A percentile compares a stretch with the other conserved stretches of the same genome.
phyloP scores from a whole-genome alignment of 2,797 vertebrate species.

The Pipistrellus kuhlii region DNA sequence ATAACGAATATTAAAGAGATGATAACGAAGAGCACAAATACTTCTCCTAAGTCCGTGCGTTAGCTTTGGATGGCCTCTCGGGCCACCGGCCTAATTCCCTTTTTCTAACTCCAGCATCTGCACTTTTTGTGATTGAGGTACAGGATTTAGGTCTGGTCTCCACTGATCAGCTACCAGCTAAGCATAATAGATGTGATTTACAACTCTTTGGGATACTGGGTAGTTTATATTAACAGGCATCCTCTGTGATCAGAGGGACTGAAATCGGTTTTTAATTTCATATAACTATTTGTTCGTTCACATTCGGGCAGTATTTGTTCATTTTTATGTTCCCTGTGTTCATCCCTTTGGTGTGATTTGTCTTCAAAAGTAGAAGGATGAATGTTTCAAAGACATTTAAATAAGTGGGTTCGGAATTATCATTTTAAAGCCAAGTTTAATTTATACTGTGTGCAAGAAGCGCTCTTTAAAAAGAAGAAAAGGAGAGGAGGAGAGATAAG shows the following conservation, averaged over 20 bases:
- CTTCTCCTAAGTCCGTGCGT: background rate
- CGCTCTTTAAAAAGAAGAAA: background rate
- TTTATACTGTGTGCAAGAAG: constrained; percentile 34
- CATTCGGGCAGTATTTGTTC: background rate
- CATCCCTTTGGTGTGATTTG: background rate
- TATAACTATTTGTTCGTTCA: background rate
- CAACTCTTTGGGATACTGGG: background rate
- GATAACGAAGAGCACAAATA: background rate
- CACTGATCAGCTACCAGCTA: background rate
- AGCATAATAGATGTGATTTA: background rate
- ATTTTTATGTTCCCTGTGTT: background rate
- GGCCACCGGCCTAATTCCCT: background rate
- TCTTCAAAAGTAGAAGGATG: constrained; percentile 8
- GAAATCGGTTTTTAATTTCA: background rate
- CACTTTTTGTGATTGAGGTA: background rate
- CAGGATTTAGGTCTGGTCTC: background rate
- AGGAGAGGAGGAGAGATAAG: background rate
- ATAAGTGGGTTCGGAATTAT: constrained; percentile 42
- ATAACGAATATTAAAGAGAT: background rate
- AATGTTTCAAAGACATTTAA: constrained; percentile 32
- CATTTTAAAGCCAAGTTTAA: constrained; percentile 61
- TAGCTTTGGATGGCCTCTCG: background rate
- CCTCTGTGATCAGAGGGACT: background rate
- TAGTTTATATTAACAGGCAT: background rate
- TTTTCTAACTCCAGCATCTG: background rate